phyloP scores from a whole-genome alignment of 2,797 vertebrate species.

The Malurus splendens region DNA sequence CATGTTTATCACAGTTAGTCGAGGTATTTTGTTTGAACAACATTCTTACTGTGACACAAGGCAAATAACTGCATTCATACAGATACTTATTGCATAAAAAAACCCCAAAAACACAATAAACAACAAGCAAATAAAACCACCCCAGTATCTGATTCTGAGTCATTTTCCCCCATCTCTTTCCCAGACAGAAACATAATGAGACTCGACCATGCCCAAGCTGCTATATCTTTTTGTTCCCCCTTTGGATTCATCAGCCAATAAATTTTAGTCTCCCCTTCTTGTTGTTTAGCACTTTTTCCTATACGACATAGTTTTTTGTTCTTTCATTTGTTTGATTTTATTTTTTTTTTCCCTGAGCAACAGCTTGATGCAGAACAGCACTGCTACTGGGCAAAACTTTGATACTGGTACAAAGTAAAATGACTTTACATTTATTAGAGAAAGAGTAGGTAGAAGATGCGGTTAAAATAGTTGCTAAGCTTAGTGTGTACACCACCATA shows the following conservation, averaged over 20 bases:
- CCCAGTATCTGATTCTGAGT: neutral
- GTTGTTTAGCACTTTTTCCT: neutral
- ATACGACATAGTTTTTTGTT: neutral
- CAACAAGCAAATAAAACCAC: rapidly evolving
- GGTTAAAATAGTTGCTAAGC: neutral
- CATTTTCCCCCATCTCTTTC: neutral
- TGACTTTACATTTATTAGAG: neutral
- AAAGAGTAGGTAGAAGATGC: neutral
- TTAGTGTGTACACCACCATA: neutral
- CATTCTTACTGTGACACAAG: neutral
- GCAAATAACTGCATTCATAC: neutral
- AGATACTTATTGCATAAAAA: neutral
- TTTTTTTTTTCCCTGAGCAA: neutral
- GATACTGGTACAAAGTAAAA: neutral
- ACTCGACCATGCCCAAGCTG: neutral
- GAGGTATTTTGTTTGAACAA: neutral
- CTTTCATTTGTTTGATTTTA: neutral
- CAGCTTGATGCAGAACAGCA: neutral
- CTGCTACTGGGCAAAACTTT: neutral
- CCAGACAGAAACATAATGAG: neutral
- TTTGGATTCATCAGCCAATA: neutral
- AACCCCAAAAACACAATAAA: rapidly evolving
- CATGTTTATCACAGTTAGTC: neutral
- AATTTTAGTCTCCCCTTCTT: neutral
- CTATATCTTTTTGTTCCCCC: neutral